Base-by-base conservation (phyloP, 2,113 vertebrate genomes). In the Syngnathus scovelli region DNA sequence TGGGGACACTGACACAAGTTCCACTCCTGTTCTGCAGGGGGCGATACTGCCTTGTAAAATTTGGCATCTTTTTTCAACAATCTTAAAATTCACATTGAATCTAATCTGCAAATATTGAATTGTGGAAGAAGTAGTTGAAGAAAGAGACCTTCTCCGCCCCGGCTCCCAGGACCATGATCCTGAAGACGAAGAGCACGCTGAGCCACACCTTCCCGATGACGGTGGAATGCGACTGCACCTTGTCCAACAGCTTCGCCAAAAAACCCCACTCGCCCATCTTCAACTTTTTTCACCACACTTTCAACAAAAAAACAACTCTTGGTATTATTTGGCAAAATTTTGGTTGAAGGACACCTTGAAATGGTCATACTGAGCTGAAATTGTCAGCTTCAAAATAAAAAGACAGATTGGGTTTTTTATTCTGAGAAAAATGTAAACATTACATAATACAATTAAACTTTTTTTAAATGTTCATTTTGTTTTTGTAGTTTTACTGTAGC, bases 121-220 rank as follows among this genome's bases (percentile, higher is more conserved):
- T 43, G 36, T 0, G 52, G 13, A 44, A 21, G 58, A 11, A 37
- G 7, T 1, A 8, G 39, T 11, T 6, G 27, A 33, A 33, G 27
- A 33, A 33, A 33, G 21, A 39, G 58, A 92, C 91, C 82, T 91
- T 91, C 43, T 92, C 91, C 0, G 83, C 90, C 55, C 89, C 91
- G 1, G 95, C 93, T 68, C 96, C 95, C 33, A 98, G 89, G 71
- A 98, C 88, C 92, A 98, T 90, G 85, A 98, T 98, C 74, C 96
- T 90, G 92, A 98, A 98, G 91, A 98, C 90, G 78, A 98, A 98
- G 59, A 98, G 93, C 48, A 98, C 95, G 0, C 92, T 94, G 90
- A 98, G 92, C 96, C 96, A 98, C 76, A 98, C 94, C 81, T 98
- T 98, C 84, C 96, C 96, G 0, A 92, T 73, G 5, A 91, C 86